Evolutionary conservation across 2,888 invertebrate species (phyloP), one percentile per base, ranked within the genome.

Genomic region (Tiphia femorata): DNA sequence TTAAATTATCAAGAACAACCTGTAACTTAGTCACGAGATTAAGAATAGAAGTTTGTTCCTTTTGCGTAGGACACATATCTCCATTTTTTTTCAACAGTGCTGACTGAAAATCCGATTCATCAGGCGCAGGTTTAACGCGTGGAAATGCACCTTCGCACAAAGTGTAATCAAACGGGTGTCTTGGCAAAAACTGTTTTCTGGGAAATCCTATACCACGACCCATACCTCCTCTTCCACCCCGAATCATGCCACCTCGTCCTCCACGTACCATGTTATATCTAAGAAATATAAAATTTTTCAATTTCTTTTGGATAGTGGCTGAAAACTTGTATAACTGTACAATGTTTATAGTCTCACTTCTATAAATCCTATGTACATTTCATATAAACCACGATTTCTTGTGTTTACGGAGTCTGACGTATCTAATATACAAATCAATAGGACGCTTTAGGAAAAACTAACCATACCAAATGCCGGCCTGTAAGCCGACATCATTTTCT

Each of bases 11-110:
- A 49, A 98, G 86, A 20, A 97, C 96, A 0, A 92, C 91, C 81
- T 97, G 96, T n/a, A 98, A 90, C 84, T 97, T 97, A 0, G 96
- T 96, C 25, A 98, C 95, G 14, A 99, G 88, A 84, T 95, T 96
- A 23, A 95, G 89, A 48, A 98, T 93, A 0, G 96, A 92, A 0
- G 96, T 92, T 84, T 97, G 96, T 76, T 98, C 98, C 1, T 91
- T 89, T 0, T 96, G 90, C 0, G 95, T 90, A 0, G 98, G 98
- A 42, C 95, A 95, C 56, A 99, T 87, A 81, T 98, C 97, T 20
- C 92, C 88, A 78, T 97, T 97, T 29, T 97, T 88, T 82, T 98
- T 97, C 38, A 98, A 85, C 0, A 98, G 86, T 0, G 96, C 96
- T 91, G 96, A 86, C 14, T 95, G 95, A 30, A 97, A 88, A 0